Evolutionary conservation across 2,113 vertebrate species (phyloP), one percentile per base, ranked within the genome.

Genomic region (Hemichromis elongatus): DNA sequence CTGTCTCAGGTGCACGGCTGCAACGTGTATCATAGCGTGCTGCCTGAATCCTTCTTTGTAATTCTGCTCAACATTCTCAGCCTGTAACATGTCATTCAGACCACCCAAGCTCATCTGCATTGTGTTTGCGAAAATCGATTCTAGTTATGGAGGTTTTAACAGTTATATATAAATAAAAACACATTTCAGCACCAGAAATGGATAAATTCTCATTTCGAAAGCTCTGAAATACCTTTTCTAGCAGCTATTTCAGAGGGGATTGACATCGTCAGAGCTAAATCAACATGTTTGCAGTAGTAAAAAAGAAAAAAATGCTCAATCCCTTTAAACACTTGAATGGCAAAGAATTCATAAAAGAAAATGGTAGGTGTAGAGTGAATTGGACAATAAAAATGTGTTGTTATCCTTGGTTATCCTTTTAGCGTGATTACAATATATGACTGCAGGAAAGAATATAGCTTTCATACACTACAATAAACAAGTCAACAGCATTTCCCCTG

Each of bases 1-100:
- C 57, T 21, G 55, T 84, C 86, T 93, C 70, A 45, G 35, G 82
- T 83, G 80, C 47, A 7, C 70, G 90, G 85, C 91, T 86, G 90
- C 88, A 87, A 73, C 87, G 47, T 59, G 77, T 79, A 86, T 83
- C 55, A 30, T 77, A 81, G 81, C 68, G 54, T 68, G 84, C 82
- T 80, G 35, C 78, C 79, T 85, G 40, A 66, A 33, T 78, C 37
- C 81, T 85, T 85, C 81, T 83, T 85, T 93, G 85, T 80, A 56
- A 87, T 61, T 37, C 73, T 81, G 78, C 78, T 87, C 79, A 87
- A 80, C 45, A 89, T 88, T 86, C 61, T 63, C 28, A 88, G 78
- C 50, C 68, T 14, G 50, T 35, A 79, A 83, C 37, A 33, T 53
- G 40, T 63, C 40, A 90, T 83, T 82, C 80, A 81, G 45, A 70